Evolutionary conservation across 2,113 vertebrate species (phyloP).

Genomic region (Procavia capensis): DNA sequence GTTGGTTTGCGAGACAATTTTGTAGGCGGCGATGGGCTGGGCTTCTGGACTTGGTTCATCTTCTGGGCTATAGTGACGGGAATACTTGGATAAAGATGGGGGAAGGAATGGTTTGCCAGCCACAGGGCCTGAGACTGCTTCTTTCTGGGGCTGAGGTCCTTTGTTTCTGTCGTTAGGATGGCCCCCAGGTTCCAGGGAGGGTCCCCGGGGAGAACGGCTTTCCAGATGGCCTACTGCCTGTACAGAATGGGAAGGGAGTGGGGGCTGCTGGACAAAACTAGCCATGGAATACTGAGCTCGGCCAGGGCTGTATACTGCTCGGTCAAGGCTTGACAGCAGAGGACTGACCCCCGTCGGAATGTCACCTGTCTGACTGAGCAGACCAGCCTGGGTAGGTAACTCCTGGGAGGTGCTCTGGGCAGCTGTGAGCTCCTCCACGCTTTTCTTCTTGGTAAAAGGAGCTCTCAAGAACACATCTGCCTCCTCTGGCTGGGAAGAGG

Average conservation of each 20-base stretch:
- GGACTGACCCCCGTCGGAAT: neutral
- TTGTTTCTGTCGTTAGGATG: conserved; percentile 75
- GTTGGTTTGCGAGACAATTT: conserved; percentile 93
- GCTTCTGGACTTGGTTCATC: conserved; percentile 81
- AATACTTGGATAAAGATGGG: conserved; percentile 95
- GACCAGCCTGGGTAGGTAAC: fast-evolving
- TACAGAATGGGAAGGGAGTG: conserved; percentile 56
- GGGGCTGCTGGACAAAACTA: conserved; percentile 68
- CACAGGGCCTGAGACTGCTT: conserved; percentile 83
- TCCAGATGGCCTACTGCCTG: conserved; percentile 79
- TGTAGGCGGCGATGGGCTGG: conserved; percentile 91
- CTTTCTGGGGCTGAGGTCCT: conserved; percentile 82
- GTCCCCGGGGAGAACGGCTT: neutral
- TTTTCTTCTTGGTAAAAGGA: conserved; percentile 95
- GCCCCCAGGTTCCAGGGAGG: conserved; percentile 64
- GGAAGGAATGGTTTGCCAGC: conserved; percentile 91
- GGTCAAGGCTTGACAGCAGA: conserved; percentile 73
- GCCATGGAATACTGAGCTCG: conserved; percentile 69
- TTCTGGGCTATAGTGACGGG: conserved; percentile 95
- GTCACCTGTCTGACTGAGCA: conserved; percentile 61
- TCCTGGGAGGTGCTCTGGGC: conserved; percentile 70
- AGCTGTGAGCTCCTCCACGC: conserved; percentile 72
- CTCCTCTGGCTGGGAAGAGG: conserved; percentile 83
- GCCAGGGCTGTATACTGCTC: fast-evolving
- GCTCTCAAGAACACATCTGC: conserved; percentile 95